A percentile compares a stretch with the other conserved stretches of the same genome.
phyloP scores from a whole-genome alignment of 2,113 vertebrate genomes.

The Damaliscus lunatus region DNA sequence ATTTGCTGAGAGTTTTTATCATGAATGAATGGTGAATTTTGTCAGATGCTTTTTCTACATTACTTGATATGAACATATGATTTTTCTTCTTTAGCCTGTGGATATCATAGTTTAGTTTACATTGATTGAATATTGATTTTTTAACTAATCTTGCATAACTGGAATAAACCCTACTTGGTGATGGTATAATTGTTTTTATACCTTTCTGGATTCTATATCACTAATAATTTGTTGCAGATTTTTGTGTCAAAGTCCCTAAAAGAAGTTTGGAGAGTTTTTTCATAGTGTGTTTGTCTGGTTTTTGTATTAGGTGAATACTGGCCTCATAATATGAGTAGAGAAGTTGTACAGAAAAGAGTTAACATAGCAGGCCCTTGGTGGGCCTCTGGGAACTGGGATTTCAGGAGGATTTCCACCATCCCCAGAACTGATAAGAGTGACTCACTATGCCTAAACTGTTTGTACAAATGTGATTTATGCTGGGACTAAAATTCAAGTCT shows the following conservation, averaged over 20 bases:
- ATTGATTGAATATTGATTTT: conserved; percentile 16
- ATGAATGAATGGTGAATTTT: conserved; percentile 18
- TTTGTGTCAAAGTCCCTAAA: conserved; percentile 22
- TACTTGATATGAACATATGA: conserved; percentile 4
- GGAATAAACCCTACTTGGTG: background rate
- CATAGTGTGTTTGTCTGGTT: background rate
- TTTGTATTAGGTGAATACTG: background rate
- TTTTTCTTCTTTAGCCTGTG: conserved; percentile 40
- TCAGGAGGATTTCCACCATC: conserved; percentile 23
- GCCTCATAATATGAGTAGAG: conserved; percentile 17
- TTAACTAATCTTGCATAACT: background rate
- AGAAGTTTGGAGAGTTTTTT: background rate
- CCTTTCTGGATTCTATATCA: background rate
- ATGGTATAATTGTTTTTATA: conserved; percentile 37
- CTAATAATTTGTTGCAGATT: conserved; percentile 23
- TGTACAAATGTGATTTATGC: conserved; percentile 37
- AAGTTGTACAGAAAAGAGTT: conserved; percentile 35
- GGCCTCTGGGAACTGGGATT: background rate
- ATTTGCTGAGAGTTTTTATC: conserved; percentile 27
- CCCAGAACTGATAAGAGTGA: conserved; percentile 30
- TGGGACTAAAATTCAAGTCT: background rate
- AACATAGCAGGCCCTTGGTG: background rate
- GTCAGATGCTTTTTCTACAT: conserved; percentile 24
- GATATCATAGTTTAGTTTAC: conserved; percentile 5
- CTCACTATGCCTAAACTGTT: background rate